phyloP scores from a whole-genome alignment of 2,113 vertebrate species.

The Eubucco bourcierii region DNA sequence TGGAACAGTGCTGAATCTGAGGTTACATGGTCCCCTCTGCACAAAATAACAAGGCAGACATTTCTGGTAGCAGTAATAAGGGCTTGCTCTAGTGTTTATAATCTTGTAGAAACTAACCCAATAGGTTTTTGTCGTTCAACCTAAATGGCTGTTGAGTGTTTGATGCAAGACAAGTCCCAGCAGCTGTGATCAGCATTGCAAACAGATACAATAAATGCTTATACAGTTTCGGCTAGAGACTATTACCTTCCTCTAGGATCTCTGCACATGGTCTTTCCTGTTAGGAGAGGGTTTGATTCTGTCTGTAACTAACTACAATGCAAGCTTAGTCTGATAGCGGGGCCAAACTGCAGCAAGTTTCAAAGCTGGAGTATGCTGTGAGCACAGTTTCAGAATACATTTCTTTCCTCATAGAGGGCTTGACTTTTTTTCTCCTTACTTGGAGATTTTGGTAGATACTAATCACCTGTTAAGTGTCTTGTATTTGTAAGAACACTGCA shows the following conservation, averaged over 20 bases:
- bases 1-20: neutral
- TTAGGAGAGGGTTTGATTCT: neutral
- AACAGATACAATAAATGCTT: neutral
- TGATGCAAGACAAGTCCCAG: neutral
- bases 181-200: neutral
- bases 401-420: neutral
- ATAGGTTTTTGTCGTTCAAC: neutral
- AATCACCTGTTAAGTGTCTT: neutral
- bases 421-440: accelerated
- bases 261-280: neutral
- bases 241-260: neutral
- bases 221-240: neutral
- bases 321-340: neutral
- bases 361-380: neutral
- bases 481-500: neutral
- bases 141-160: neutral
- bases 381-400: neutral
- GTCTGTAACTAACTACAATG: neutral
- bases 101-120: neutral
- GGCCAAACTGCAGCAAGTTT: neutral
- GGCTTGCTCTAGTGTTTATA: neutral
- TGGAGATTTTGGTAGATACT: neutral
- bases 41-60: neutral
- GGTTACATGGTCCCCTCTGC: neutral
- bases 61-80: neutral